These are phyloP conservation scores for Luperina nickerlii DNA, from an alignment of 2,888 invertebrate species.

Conservation along the genomic window DNA sequence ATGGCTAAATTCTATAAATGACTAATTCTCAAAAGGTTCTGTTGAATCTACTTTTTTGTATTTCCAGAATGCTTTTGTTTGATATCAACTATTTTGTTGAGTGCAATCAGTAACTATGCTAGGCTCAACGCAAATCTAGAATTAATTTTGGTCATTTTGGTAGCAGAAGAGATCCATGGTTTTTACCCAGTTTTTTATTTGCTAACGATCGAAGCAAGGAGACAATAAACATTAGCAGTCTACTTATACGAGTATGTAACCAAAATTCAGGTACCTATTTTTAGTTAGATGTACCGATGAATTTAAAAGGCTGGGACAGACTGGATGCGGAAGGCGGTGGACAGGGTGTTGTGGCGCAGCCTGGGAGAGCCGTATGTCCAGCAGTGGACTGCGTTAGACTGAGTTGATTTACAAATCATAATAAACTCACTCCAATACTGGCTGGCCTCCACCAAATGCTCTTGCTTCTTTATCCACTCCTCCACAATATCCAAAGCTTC, in stretches of 20 bases:
- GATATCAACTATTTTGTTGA: neutral
- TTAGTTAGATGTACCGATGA: neutral
- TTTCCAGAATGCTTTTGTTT: neutral
- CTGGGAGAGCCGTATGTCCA: too few relatives aligned
- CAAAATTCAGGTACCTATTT: neutral
- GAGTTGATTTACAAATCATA: neutral
- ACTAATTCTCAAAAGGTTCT: too few relatives aligned
- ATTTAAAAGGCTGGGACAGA: too few relatives aligned
- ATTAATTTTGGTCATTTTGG: neutral
- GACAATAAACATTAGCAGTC: neutral
- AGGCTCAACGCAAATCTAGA: too few relatives aligned
- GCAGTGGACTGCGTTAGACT: too few relatives aligned
- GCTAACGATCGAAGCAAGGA: neutral
- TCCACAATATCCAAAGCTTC: constrained; percentile 75
- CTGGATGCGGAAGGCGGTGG: too few relatives aligned
- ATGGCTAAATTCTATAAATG: too few relatives aligned
- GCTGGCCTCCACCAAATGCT: constrained; percentile 77
- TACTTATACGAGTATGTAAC: too few relatives aligned
- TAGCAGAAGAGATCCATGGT: neutral
- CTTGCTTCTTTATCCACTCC: constrained; percentile 82
- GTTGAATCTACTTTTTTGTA: too few relatives aligned
- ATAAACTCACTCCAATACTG: constrained; percentile 76
- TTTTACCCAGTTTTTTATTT: neutral
- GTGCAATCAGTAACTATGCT: neutral
- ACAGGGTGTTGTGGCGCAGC: too few relatives aligned